Base-by-base conservation (phyloP, 2,888 invertebrate genomes). In the Nomada fucata region DNA sequence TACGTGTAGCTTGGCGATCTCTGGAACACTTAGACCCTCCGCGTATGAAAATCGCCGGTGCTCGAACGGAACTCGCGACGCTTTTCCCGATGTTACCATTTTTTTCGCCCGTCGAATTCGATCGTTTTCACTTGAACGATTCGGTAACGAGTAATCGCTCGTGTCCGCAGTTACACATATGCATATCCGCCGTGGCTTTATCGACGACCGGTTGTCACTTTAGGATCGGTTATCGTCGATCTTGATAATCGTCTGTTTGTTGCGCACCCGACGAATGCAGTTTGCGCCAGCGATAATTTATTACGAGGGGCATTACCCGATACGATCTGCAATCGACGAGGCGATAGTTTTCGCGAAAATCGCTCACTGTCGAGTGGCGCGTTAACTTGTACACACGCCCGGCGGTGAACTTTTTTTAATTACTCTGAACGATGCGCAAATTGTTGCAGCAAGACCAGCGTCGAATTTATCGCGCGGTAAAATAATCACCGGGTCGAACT, bases 121-220 rank as follows among this genome's bases (percentile, higher is more conserved):
- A 55, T 76, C 55, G 61, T 55, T 5, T 47, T 36, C 36, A 36
- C 36, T 36, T 36, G 36, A 7, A 36, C 20, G 23, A 2, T 53
- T 7, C 29, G 60, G 47, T 63, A 47, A 63, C 23, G 20, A n/a
- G n/a, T 50, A 72, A 76, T 72, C 55, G 52, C 42, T 23, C 23
- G 29, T 47, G 65, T 23, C 53, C 15, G 36, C 44, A 59, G 70
- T 76, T 76, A 70, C 18, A 61, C 69, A 18, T 60, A 70, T 70
- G 4, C 3, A 36, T 36, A 5, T 36, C 36, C 5, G 1, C 36
- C 42, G 52, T 1, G 0, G 70, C 11, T 57, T 76, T 59, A 63
- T 76, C 76, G 64, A 76, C 57, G 50, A 36, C 26, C 57, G 59
- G 42, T 76, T 76, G 76, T 65, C 76, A 52, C 64, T 64, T 64